A percentile compares a stretch with the other conserved stretches of the same genome.
These are phyloP conservation scores for Oreonectes daqikongensis DNA, from an alignment of 2,797 vertebrate genomes.

Conservation along the genomic window DNA sequence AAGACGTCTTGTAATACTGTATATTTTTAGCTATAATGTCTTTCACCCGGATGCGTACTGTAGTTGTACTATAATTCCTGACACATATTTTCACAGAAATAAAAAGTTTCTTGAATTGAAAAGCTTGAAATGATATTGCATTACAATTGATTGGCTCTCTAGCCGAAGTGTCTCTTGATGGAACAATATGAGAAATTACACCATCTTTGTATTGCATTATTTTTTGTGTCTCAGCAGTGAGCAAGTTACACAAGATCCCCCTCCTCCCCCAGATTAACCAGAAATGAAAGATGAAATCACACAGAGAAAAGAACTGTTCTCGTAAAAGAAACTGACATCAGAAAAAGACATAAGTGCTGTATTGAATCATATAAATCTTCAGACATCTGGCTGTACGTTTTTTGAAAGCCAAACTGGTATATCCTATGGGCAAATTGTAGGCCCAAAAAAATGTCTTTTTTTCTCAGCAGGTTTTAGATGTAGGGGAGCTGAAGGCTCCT, in stretches of 20 bases:
- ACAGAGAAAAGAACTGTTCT: conserved; percentile 9
- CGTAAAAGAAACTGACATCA: conserved; percentile 19
- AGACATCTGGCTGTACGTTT: background rate
- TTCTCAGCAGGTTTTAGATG: background rate
- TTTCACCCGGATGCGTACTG: conserved; percentile 51
- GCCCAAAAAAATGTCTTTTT: background rate
- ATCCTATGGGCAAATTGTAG: conserved; percentile 9
- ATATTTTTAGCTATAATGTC: conserved; percentile 47
- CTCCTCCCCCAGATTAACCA: background rate
- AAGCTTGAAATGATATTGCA: background rate
- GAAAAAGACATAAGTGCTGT: background rate
- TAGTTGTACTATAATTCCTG: conserved; percentile 54
- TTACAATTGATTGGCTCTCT: background rate
- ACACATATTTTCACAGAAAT: conserved; percentile 47
- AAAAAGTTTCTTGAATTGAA: conserved; percentile 54
- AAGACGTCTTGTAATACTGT: conserved; percentile 31
- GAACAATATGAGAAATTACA: conserved; percentile 1
- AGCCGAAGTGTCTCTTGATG: background rate
- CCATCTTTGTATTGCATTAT: background rate
- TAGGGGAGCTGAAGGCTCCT: background rate
- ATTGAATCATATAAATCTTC: background rate
- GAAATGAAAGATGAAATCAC: conserved; percentile 6
- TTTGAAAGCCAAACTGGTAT: conserved; percentile 4
- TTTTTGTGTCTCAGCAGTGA: background rate
- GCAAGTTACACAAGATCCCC: conserved; percentile 31